phyloP scores from a whole-genome alignment of 2,888 invertebrate species.

The Ennomos quercinarius region DNA sequence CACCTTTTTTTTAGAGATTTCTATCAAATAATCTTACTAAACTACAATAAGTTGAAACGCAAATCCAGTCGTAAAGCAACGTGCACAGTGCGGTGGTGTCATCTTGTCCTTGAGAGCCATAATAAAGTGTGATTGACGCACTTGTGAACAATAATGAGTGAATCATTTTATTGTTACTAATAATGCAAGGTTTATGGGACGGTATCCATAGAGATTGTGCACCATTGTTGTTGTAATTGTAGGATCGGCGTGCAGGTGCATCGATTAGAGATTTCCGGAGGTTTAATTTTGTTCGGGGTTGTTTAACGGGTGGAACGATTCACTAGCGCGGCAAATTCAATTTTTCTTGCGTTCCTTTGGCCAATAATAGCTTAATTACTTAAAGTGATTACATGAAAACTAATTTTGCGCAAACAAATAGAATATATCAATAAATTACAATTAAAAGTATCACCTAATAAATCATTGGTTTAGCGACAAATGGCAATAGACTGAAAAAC shows the following conservation, averaged over 20 bases:
- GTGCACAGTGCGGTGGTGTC: slow-evolving; percentile 8
- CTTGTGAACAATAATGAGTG: slow-evolving; percentile 37
- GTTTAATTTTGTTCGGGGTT: neutral
- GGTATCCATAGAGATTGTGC: slow-evolving; percentile 12
- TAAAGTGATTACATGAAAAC: too few relatives aligned
- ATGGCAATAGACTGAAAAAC: too few relatives aligned
- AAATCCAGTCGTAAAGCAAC: neutral
- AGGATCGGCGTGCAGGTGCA: slow-evolving; percentile 1
- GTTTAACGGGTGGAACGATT: too few relatives aligned
- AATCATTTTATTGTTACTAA: slow-evolving; percentile 18
- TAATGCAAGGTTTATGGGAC: slow-evolving; percentile 12
- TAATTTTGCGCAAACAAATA: too few relatives aligned
- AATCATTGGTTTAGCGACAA: too few relatives aligned
- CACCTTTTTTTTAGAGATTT: too few relatives aligned
- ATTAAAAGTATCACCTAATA: too few relatives aligned
- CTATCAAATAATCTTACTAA: too few relatives aligned
- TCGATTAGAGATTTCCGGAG: slow-evolving; percentile 1
- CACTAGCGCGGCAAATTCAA: too few relatives aligned
- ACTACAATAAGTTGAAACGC: neutral
- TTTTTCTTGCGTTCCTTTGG: too few relatives aligned
- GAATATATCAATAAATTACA: too few relatives aligned
- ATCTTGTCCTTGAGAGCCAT: slow-evolving; percentile 26
- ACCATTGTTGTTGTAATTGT: slow-evolving; percentile 22
- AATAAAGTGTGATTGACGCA: slow-evolving; percentile 18
- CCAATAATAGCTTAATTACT: too few relatives aligned